These are phyloP conservation scores for Gymnorhina tibicen DNA, from an alignment of 2,113 vertebrate genomes.

Conservation along the genomic window DNA sequence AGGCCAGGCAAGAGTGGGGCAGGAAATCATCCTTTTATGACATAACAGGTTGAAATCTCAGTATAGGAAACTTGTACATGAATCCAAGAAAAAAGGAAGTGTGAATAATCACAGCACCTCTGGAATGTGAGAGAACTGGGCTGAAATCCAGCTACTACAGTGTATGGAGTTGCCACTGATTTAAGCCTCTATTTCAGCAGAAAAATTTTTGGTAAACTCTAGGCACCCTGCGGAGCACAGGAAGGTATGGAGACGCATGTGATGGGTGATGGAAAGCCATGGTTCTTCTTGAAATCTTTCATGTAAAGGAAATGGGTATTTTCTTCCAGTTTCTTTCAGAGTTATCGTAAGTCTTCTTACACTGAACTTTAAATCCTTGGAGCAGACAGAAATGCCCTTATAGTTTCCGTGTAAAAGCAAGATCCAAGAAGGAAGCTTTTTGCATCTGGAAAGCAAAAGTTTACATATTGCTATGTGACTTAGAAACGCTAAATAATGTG, in stretches of 20 bases:
- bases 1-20: rapidly evolving
- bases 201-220: not conserved
- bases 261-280: not conserved
- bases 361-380: not conserved
- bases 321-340: not conserved
- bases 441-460: not conserved
- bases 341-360: not conserved
- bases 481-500: not conserved
- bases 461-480: not conserved
- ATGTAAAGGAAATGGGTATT: not conserved
- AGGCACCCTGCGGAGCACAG: rapidly evolving
- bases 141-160: not conserved
- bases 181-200: not conserved
- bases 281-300: not conserved
- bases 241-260: not conserved
- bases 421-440: not conserved
- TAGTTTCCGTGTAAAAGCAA: not conserved
- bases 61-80: not conserved
- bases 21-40: not conserved
- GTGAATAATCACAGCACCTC: not conserved
- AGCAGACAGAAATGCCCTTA: not conserved
- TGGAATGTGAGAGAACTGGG: not conserved
- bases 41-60: not conserved
- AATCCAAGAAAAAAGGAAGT: not conserved
- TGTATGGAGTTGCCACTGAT: not conserved